These are phyloP conservation scores for Rhagium mordax DNA, from an alignment of 2,888 invertebrate genomes.

Conservation along the genomic window DNA sequence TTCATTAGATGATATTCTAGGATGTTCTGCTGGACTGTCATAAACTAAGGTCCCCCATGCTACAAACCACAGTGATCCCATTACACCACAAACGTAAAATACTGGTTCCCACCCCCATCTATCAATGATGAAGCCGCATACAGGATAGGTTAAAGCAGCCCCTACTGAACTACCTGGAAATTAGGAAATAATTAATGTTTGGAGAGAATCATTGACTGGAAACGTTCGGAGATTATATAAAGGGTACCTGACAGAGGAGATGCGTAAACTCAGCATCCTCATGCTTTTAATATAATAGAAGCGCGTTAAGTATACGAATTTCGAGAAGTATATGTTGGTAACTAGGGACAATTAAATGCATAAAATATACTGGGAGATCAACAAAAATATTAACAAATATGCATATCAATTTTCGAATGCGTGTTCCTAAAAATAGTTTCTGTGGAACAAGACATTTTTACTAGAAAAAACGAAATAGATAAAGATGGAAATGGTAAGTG, in stretches of 20 bases:
- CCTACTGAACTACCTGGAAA: constrained; percentile 77
- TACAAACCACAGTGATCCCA: constrained; percentile 78
- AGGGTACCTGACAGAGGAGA: background rate
- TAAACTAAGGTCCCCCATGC: constrained; percentile 77
- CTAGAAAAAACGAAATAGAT: too few relatives aligned
- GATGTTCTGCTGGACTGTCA: constrained; percentile 78
- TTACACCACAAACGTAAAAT: constrained; percentile 77
- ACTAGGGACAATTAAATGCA: background rate
- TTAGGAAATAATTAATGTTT: constrained; percentile 19
- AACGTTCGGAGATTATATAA: background rate
- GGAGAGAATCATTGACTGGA: background rate
- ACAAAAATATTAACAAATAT: too few relatives aligned
- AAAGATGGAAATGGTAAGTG: too few relatives aligned
- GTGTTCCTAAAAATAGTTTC: too few relatives aligned
- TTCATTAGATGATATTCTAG: constrained; percentile 75
- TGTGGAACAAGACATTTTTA: too few relatives aligned
- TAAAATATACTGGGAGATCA: background rate
- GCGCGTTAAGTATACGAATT: background rate
- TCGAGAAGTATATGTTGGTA: background rate
- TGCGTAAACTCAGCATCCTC: background rate
- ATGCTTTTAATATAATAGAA: background rate
- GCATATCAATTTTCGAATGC: too few relatives aligned
- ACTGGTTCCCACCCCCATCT: constrained; percentile 81
- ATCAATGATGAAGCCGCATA: constrained; percentile 79
- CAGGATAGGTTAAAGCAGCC: constrained; percentile 78